A percentile compares a stretch with the other conserved stretches of the same genome.
These are phyloP conservation scores for Carlito syrichta DNA, from an alignment of 2,113 vertebrate genomes.

Conservation along the genomic window DNA sequence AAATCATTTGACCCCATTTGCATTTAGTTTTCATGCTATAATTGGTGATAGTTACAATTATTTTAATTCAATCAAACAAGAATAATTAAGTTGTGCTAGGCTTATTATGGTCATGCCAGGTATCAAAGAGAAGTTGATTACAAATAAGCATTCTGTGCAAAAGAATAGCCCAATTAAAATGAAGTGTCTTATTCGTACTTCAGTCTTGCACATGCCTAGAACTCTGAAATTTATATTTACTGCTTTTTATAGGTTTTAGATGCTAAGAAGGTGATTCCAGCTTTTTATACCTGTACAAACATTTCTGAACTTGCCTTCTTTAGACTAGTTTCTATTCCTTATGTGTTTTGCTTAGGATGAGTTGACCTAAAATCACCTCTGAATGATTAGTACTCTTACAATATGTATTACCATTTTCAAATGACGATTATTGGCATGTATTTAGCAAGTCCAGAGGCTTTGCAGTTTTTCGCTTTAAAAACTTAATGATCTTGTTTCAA, in stretches of 20 bases:
- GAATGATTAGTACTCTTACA: conserved; percentile 15
- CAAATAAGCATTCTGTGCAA: not conserved
- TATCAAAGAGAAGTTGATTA: not conserved
- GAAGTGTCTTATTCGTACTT: not conserved
- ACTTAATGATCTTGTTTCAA: too few relatives aligned
- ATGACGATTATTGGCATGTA: not conserved
- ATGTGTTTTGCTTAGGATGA: conserved; percentile 1
- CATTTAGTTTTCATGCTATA: not conserved
- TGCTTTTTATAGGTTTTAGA: not conserved
- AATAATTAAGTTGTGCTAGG: not conserved
- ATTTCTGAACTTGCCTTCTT: not conserved
- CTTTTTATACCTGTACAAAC: not conserved
- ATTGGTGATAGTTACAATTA: not conserved
- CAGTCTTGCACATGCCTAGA: not conserved
- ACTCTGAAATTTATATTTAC: not conserved
- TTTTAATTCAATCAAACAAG: too few relatives aligned
- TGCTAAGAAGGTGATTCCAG: not conserved
- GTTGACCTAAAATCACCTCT: conserved; percentile 3
- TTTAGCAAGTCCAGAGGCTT: not conserved
- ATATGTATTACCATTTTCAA: not conserved
- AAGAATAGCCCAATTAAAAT: not conserved
- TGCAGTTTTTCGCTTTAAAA: not conserved
- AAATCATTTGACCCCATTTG: not conserved
- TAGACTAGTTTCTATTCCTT: not conserved
- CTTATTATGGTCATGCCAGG: not conserved